These are phyloP conservation scores for Sternarchorhynchus goeldii DNA, from an alignment of 2,797 vertebrate species.

Conservation along the genomic window DNA sequence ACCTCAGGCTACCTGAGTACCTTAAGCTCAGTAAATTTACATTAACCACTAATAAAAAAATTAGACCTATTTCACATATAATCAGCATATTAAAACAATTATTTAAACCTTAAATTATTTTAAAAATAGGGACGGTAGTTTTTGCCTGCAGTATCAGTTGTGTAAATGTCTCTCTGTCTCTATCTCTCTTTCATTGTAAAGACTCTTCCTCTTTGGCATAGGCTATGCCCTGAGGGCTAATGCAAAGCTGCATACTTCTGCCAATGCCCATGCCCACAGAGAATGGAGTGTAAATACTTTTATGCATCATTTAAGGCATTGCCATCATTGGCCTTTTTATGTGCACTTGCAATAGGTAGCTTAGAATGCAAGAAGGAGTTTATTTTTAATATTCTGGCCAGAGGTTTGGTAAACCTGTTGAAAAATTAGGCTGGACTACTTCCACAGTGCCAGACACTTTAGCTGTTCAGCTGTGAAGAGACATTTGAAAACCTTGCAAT, in stretches of 20 bases:
- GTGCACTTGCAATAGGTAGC: neutral
- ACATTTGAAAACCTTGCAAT: neutral
- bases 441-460: neutral
- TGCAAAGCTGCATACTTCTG: neutral
- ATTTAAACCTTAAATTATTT: neutral
- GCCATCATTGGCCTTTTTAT: neutral
- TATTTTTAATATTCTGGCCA: slow-evolving; percentile 14
- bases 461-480: neutral
- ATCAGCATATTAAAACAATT: neutral
- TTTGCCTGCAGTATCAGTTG: neutral
- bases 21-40: neutral
- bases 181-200: neutral
- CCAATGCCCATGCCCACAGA: neutral
- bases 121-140: neutral
- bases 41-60: slow-evolving; percentile 2
- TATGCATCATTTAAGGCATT: neutral
- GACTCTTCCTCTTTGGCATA: neutral
- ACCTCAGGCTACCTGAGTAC: neutral
- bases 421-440: neutral
- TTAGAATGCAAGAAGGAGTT: neutral
- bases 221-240: neutral
- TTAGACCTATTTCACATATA: neutral
- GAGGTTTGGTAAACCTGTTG: slow-evolving; percentile 5
- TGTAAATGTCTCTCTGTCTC: neutral
- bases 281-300: slow-evolving; percentile 13